These are phyloP conservation scores for Sarcophaga caerulescens DNA, from an alignment of 2,888 invertebrate genomes.

Conservation along the genomic window DNA sequence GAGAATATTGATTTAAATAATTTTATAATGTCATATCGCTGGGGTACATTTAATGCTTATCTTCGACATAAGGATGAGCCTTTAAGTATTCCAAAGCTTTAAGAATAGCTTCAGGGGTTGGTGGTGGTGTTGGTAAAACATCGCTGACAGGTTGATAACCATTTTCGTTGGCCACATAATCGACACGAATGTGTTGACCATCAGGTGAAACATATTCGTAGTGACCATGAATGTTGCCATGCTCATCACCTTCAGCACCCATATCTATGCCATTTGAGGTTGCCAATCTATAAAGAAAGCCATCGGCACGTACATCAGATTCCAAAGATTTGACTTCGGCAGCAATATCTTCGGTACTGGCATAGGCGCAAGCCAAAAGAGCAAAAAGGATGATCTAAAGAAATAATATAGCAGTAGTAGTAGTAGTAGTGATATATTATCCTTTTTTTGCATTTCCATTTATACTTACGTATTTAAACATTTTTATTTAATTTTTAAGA, in stretches of 20 bases:
- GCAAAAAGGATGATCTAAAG: conserved; percentile 43
- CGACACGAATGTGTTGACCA: conserved; percentile 72
- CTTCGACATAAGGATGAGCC: conserved; percentile 69
- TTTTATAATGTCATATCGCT: too few relatives aligned
- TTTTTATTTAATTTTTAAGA: conserved; percentile 51
- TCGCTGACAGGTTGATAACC: conserved; percentile 73
- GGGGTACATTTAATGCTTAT: neutral
- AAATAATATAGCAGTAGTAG: neutral
- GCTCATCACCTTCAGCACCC: conserved; percentile 71
- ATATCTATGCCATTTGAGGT: conserved; percentile 71
- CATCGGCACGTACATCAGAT: conserved; percentile 74
- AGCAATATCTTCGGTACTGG: conserved; percentile 66
- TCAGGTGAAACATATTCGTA: conserved; percentile 74
- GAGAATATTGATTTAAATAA: too few relatives aligned
- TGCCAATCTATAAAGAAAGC: conserved; percentile 70
- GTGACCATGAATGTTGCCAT: conserved; percentile 73
- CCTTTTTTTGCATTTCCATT: neutral
- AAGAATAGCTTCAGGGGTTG: conserved; percentile 73
- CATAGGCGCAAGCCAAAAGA: conserved; percentile 50
- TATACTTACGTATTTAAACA: conserved; percentile 73
- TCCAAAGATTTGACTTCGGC: conserved; percentile 69
- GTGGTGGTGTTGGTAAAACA: conserved; percentile 73
- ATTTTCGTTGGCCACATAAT: conserved; percentile 75
- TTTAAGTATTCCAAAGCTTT: conserved; percentile 72
- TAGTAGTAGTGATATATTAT: neutral